phyloP scores from a whole-genome alignment of 2,113 vertebrate species.

The Capricornis sumatraensis region DNA sequence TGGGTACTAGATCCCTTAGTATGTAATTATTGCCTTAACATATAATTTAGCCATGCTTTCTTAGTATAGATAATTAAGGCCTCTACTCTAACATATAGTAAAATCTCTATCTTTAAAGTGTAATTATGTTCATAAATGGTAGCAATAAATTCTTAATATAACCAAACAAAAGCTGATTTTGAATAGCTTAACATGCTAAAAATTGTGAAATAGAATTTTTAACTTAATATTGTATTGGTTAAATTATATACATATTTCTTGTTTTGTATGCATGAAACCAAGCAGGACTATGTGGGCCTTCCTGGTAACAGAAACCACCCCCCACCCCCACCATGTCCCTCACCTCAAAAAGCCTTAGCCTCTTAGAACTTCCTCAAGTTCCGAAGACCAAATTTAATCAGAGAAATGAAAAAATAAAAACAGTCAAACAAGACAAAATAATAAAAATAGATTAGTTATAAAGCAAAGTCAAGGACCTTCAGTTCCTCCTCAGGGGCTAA shows the following conservation, averaged over 20 bases:
- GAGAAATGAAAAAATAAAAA: neutral
- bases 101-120: neutral
- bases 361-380: neutral
- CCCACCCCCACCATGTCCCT: accelerated
- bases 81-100: slow-evolving; percentile 22
- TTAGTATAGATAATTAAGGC: slow-evolving; percentile 60
- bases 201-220: neutral
- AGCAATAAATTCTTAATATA: slow-evolving; percentile 53
- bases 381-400: neutral
- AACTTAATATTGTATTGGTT: neutral
- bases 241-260: neutral
- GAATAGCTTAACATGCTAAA: slow-evolving; percentile 35
- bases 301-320: no score
- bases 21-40: slow-evolving; percentile 59
- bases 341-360: neutral
- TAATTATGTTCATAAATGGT: slow-evolving; percentile 67
- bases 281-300: neutral
- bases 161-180: slow-evolving; percentile 56
- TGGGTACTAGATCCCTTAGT: slow-evolving; percentile 22
- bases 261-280: neutral
- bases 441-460: neutral
- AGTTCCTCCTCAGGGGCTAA: neutral
- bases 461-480: neutral
- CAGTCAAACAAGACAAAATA: neutral
- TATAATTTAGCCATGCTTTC: slow-evolving; percentile 57